Base-by-base conservation (phyloP, 2,888 invertebrate species). In the Cryptosula pallasiana region DNA sequence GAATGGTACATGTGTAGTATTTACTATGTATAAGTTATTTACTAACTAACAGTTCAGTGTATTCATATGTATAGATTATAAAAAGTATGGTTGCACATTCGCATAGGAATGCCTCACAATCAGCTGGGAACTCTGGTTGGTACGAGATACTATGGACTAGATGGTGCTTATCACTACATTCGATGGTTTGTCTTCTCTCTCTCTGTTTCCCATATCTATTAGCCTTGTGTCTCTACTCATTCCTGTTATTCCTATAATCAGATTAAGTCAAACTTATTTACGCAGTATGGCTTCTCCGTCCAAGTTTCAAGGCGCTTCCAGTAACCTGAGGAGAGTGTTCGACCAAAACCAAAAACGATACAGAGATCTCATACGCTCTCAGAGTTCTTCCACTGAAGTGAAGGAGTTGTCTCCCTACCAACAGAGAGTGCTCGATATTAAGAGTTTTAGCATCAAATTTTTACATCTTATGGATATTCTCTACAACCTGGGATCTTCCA, bases 101-200 rank as follows among this genome's bases (percentile, higher is more conserved):
- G 71, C 72, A 16, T 75, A 82, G 95, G 95, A 69, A 93, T 94
- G 91, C 94, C 96, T 0, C 92, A 93, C 82, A 96, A 97, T 86
- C 96, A 96, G 86, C 87, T 97, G 77, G 96, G 95, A 0, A 95
- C 94, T 25, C 85, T 97, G 71, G 90, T 90, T 74, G 90, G 91
- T 25, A 78, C 78, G 0, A 74, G 79, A 80, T 93, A 93, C 84
- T 90, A 91, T 82, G 91, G 91, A 79, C 87, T 95, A 74, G 93
- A 95, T 84, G 93, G 95, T 0, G 91, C 91, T 25, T 94, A 93
- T 83, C 91, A 92, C 84, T 96, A 95, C 81, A 89, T 95, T 78
- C 89, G 94, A 85, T 94, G 95, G 83, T 84, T 74, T 74, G 79
- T 73, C 27, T 5, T 69, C 55, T 5, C 25, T 3, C 23, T n/a